These are phyloP conservation scores for Zeus faber DNA, from an alignment of 2,113 vertebrate genomes.

Conservation along the genomic window DNA sequence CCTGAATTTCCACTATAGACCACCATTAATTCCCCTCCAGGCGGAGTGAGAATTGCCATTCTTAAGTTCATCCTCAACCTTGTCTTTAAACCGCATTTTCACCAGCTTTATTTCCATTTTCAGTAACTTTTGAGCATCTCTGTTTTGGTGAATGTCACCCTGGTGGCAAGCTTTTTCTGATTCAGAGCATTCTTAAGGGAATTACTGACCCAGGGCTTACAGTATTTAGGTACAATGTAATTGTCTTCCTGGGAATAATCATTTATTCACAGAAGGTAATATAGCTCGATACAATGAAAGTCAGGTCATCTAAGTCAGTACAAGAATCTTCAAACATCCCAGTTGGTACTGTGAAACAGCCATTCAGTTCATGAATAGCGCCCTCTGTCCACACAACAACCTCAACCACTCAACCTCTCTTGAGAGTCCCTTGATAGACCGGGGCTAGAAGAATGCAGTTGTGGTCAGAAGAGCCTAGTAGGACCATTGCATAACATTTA, in stretches of 20 bases:
- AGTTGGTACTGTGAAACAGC: slow-evolving; percentile 4
- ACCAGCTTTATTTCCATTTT: not conserved
- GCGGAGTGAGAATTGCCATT: slow-evolving; percentile 1
- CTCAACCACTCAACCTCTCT: not conserved
- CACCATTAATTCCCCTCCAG: slow-evolving; percentile 2
- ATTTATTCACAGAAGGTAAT: slow-evolving; percentile 6
- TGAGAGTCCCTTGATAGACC: not conserved
- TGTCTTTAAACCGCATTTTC: slow-evolving; percentile 1
- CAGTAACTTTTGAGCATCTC: too few relatives aligned
- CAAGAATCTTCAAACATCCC: slow-evolving; percentile 3
- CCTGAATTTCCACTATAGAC: not conserved
- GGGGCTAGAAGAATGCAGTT: not conserved
- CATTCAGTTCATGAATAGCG: slow-evolving; percentile 7
- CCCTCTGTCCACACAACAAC: not conserved
- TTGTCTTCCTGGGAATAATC: slow-evolving; percentile 9
- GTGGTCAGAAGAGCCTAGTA: slow-evolving; percentile 1
- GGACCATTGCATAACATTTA: slow-evolving; percentile 2
- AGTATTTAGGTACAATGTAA: slow-evolving; percentile 2
- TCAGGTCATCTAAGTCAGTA: slow-evolving; percentile 4
- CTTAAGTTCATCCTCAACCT: slow-evolving; percentile 1
- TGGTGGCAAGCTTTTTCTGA: not conserved
- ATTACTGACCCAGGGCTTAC: not conserved
- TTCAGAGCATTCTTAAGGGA: too few relatives aligned
- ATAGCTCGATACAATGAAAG: not conserved
- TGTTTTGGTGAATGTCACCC: not conserved